Percentiles rank a stretch among this genome's conserved stretches.
Conservation (phyloP, 2,113 vertebrate species). For the Oenanthe oenanthe region DNA sequence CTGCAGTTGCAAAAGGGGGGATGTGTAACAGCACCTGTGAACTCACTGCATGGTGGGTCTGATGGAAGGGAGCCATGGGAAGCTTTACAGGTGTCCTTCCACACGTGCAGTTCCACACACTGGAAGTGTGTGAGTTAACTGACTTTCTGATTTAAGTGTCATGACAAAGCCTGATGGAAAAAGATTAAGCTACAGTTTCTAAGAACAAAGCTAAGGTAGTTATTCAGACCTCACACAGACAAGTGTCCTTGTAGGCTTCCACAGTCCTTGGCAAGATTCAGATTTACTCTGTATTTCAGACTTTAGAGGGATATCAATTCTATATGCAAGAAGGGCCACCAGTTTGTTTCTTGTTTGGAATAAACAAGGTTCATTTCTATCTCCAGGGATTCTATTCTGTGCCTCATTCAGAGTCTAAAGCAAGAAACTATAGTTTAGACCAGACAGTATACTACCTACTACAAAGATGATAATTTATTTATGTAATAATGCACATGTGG, state of each 20-base stretch:
- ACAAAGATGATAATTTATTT: neutral
- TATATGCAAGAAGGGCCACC: neutral
- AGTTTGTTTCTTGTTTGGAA: neutral
- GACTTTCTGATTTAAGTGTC: neutral
- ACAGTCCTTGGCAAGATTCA: neutral
- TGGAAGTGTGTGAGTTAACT: neutral
- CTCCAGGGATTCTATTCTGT: neutral
- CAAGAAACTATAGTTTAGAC: neutral
- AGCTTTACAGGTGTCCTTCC: neutral
- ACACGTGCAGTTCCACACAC: fast-evolving
- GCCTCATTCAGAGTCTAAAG: neutral
- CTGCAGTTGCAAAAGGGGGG: neutral
- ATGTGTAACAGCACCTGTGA: neutral
- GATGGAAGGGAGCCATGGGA: neutral
- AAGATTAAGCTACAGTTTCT: neutral
- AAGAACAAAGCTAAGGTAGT: neutral
- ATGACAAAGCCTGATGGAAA: neutral
- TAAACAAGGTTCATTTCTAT: neutral
- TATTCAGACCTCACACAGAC: neutral
- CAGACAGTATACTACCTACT: neutral
- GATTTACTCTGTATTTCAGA: neutral
- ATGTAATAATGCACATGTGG: neutral
- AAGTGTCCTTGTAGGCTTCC: neutral
- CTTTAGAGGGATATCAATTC: neutral
- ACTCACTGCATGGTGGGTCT: neutral